phyloP scores from a whole-genome alignment of 92 coral and sea anemone species.

The Epizoanthus rinbou region DNA sequence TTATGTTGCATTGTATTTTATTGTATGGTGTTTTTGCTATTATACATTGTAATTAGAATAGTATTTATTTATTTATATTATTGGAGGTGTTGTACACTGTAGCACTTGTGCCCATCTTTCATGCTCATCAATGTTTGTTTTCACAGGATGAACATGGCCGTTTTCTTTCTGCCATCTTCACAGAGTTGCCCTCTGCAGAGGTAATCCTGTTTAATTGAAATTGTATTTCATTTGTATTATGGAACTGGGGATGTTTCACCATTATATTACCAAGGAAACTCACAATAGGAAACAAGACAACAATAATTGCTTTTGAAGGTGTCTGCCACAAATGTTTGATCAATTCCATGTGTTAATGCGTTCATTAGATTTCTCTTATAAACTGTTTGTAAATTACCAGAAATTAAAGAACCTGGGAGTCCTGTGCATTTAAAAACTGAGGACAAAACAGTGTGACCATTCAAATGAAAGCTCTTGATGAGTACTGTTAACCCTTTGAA shows the following conservation, averaged over 20 bases:
- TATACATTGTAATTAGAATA: too few relatives aligned
- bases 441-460: too few relatives aligned
- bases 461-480: too few relatives aligned
- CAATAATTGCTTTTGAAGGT: background rate
- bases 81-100: background rate
- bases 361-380: background rate
- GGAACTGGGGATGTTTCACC: too few relatives aligned
- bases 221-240: too few relatives aligned
- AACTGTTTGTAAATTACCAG: background rate
- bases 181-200: slow-evolving; percentile 95
- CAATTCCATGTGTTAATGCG: background rate
- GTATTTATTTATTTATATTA: background rate
- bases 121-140: background rate
- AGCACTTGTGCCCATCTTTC: background rate
- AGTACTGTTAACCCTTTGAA: too few relatives aligned
- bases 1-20: too few relatives aligned
- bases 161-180: slow-evolving; percentile 89
- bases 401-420: background rate
- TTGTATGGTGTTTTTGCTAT: too few relatives aligned
- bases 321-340: background rate
- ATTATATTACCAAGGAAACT: too few relatives aligned
- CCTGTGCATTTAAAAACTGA: too few relatives aligned
- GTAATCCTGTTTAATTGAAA: slow-evolving; percentile 37
- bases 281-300: too few relatives aligned
- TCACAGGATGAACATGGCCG: slow-evolving; percentile 93